Evolutionary conservation across 1,140 invertebrate genomes (phyloP), one percentile per base, ranked within the genome.

Genomic region (Drosophila paulistorum): DNA sequence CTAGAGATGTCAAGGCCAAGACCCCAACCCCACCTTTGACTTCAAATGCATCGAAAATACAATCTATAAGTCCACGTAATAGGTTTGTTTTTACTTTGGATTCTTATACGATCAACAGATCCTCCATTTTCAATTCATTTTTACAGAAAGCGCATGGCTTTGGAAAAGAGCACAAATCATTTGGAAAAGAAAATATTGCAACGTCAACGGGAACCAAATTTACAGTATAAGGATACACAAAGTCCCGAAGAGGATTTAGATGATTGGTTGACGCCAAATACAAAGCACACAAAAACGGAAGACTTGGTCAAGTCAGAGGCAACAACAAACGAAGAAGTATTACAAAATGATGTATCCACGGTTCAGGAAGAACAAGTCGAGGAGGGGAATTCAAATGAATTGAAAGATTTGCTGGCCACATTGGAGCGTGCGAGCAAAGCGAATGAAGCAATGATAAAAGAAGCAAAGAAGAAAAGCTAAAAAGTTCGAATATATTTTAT

Each of bases 191-290:
- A 76, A 20, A 74, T 64, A 7, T 57, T 61, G 7, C 69, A 74
- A 58, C 80, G 84, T 7, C 41, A 57, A 0, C 57, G 7, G 2
- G 41, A 61, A 7, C 61, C 74, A 9, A 39, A 67, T 2, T 13
- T 89, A 7, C 33, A 77, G 26, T 91, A 75, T 30, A 79, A 79
- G 63, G 75, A 66, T 7, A 77, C 73, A 11, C 72, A 91, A 37
- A 91, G 90, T 55, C 80, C 89, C 42, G 89, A 90, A 33, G 48
- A 63, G 1, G n/a, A 57, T 5, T 5, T 69, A 0, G 54, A 51
- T 1, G 59, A 60, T 0, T 42, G 41, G 7, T 11, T 71, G 5
- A 6, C 13, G 7, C 3, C 37, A 10, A n/a, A 11, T 3, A n/a
- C 20, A 30, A 37, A 35, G 13, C 2, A 17, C 9, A 14, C 4